Percentiles rank a stretch among this genome's conserved stretches.
These are phyloP conservation scores for Rhopalosiphum padi DNA, from an alignment of 1,140 invertebrate genomes.

Conservation along the genomic window DNA sequence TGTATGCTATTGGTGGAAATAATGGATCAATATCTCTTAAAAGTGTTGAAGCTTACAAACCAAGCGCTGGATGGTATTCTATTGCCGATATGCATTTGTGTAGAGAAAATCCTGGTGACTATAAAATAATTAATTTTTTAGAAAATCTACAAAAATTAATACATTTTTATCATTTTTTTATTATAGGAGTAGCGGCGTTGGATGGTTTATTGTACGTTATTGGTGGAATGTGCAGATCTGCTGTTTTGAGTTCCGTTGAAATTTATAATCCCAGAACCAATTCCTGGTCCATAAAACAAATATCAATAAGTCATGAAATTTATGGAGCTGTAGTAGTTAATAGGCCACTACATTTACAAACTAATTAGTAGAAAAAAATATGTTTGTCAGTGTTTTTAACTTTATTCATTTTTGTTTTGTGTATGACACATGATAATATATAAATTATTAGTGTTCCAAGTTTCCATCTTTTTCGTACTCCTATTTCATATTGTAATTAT, in stretches of 20 bases:
- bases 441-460: too few species aligned
- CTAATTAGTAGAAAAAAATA: too few species aligned
- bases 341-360: constrained; percentile 65
- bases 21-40: constrained; percentile 88
- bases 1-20: constrained; percentile 87
- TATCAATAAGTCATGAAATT: constrained; percentile 62
- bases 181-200: constrained; percentile 82
- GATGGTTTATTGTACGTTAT: constrained; percentile 88
- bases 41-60: constrained; percentile 86
- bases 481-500: too few species aligned
- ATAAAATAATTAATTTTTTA: neutral
- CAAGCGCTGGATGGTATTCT: constrained; percentile 81
- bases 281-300: constrained; percentile 87
- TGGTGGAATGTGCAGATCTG: constrained; percentile 71
- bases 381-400: too few species aligned
- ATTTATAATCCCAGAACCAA: constrained; percentile 85
- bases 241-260: constrained; percentile 80
- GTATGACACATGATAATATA: too few species aligned
- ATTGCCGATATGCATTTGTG: constrained; percentile 92
- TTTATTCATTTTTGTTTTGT: too few species aligned
- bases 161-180: neutral
- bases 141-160: neutral
- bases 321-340: constrained; percentile 94
- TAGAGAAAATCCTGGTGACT: constrained; percentile 84
- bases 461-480: too few species aligned